phyloP scores from a whole-genome alignment of 2,797 vertebrate genomes.

The Notoglanidium macrostoma region DNA sequence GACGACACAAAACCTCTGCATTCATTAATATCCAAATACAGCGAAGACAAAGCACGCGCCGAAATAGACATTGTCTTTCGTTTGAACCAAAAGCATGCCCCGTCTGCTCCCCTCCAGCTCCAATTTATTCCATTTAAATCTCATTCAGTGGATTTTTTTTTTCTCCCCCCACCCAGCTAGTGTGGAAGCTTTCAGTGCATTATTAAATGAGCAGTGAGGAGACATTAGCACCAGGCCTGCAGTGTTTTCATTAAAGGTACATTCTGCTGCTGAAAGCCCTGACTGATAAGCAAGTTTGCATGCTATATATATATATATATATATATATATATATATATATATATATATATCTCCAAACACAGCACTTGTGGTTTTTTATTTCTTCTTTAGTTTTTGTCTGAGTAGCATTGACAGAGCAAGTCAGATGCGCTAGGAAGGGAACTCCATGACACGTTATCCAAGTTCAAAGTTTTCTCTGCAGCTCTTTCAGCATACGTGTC shows the following conservation, averaged over 20 bases:
- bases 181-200: constrained; percentile 54
- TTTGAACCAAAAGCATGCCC: constrained; percentile 56
- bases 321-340: background rate
- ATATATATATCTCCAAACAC: constrained; percentile 8
- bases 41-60: constrained; percentile 48
- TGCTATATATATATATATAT: background rate
- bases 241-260: constrained; percentile 47
- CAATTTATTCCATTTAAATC: constrained; percentile 57
- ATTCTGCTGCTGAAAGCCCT: constrained; percentile 32
- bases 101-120: constrained; percentile 41
- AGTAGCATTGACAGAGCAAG: background rate
- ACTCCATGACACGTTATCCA: constrained; percentile 8
- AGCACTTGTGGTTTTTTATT: background rate
- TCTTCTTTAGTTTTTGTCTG: background rate
- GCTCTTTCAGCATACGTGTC: constrained; percentile 5
- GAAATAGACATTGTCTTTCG: constrained; percentile 59
- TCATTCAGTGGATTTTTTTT: constrained; percentile 44
- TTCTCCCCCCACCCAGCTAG: constrained; percentile 28
- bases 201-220: constrained; percentile 58
- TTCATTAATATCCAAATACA: constrained; percentile 64
- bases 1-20: constrained; percentile 53
- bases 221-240: constrained; percentile 55
- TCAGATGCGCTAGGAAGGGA: background rate
- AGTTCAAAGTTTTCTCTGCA: constrained; percentile 27
- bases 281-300: constrained; percentile 14